Evolutionary conservation across 2,113 vertebrate species (phyloP), one percentile per base, ranked within the genome.

Genomic region (Amazona vittata): DNA sequence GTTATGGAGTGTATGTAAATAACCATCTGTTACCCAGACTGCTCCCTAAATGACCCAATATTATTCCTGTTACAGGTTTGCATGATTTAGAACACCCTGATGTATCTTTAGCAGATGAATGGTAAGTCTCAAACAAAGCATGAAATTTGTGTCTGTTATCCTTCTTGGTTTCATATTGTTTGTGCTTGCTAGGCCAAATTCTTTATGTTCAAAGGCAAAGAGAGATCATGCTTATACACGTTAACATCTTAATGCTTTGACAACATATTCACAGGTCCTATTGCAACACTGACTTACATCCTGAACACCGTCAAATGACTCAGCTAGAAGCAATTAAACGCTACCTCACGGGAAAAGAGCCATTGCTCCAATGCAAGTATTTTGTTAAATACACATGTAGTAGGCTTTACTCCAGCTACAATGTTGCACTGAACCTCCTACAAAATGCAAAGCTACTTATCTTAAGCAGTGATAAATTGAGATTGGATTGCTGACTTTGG

Each of bases 31-130:
- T 80, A 74, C 44, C 46, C 52, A 60, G 39, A 57, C 24, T 71
- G 49, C 63, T 89, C 69, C 87, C 73, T 93, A 90, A 96, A 83
- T 89, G 80, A 95, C 28, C 52, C 74, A 59, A 96, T 97, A 85
- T 96, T 78, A 91, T 98, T 97, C 85, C 83, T 91, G 53, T 96
- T 98, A 64, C 92, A 99, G 99, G 99, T 67, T 98, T 99, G 52
- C 99, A 99, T 97, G 99, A 99, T 98, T 98, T 99, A 98, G 99
- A 99, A 91, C 99, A 99, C 96, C 99, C 99, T n/a, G 99, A 99
- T 95, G 99, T 99, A 78, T 99, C 98, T 47, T 97, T 99, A 97
- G 99, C 99, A 95, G 99, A 99, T 4, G 99, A 99, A 98, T 99
- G 99, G 99, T 99, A 98, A 98, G 98, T 96, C 28, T 82, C 95